Base-by-base conservation (phyloP, 2,113 vertebrate species). In the Lampris megalopsis region DNA sequence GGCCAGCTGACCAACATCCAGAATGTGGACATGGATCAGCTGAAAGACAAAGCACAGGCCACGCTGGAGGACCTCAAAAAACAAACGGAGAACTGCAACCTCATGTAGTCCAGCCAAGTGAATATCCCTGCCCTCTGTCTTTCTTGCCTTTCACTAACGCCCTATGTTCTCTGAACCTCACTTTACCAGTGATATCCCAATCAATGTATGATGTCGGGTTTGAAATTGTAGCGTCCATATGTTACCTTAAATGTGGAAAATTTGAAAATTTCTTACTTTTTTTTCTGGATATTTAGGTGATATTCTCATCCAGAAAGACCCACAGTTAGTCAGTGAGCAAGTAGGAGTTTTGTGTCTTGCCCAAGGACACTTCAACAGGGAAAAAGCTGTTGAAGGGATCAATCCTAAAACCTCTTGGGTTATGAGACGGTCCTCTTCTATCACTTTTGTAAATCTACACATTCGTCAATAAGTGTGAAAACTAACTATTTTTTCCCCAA, bases 31-130 rank as follows among this genome's bases (percentile, higher is more conserved):
- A 95, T 99, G 8, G 94, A 97, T 85, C 96, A 97, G 77, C 93
- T 99, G 92, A 99, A 98, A 75, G 97, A 96, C 93, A 99, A 98
- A 90, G 97, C 97, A 62, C 98, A 98, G 72, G 95, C 96, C 88
- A 98, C 97, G 0, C 85, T 99, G 85, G 97, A 98, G 73, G 97
- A 98, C 87, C 95, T 99, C 87, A 98, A 98, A 90, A 97, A 97
- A 57, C 96, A 97, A 0, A 97, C 98, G 9, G 97, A 99, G 85
- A 99, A 98, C 40, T 99, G 97, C 76, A 77, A 89, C 0, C 50
- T 99, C 88, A 99, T 99, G 98, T 99, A 95, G 98, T 74, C 77
- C 0, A 72, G 79, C 60, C 52, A n/a, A 6, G 37, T 62, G 24
- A 1, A 8, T 57, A 42, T 67, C 61, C 66, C 68, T 42, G 52